These are phyloP conservation scores for Hoplodrina blanda DNA, from an alignment of 2,888 invertebrate genomes.

Conservation along the genomic window DNA sequence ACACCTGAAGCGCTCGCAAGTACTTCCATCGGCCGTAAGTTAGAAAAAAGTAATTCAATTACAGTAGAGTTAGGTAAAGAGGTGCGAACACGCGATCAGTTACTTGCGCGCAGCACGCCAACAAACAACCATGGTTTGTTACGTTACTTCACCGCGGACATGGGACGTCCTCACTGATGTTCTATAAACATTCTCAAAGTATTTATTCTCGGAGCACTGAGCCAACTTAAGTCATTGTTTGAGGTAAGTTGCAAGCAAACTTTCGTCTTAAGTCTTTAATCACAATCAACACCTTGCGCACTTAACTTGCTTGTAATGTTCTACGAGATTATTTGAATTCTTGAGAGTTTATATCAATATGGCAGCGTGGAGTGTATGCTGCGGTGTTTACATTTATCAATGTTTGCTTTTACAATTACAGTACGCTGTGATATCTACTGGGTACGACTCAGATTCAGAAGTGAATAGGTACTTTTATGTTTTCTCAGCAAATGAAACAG, in stretches of 20 bases:
- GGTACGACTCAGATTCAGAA: slow-evolving; percentile 15
- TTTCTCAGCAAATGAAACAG: slow-evolving; percentile 59
- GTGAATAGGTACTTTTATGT: slow-evolving; percentile 28
- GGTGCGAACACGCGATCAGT: slow-evolving; percentile 75
- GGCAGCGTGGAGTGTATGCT: slow-evolving; percentile 10
- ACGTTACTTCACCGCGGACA: slow-evolving; percentile 9
- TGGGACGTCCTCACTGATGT: slow-evolving; percentile 14
- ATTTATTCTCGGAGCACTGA: slow-evolving; percentile 26
- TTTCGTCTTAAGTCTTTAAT: slow-evolving; percentile 51
- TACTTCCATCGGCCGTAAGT: slow-evolving; percentile 39
- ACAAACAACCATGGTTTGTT: slow-evolving; percentile 53
- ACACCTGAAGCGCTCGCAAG: slow-evolving; percentile 29
- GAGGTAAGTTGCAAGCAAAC: slow-evolving; percentile 35
- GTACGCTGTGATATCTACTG: slow-evolving; percentile 23
- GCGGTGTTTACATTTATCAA: slow-evolving; percentile 17
- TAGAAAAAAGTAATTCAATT: slow-evolving; percentile 71
- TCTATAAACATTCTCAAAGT: slow-evolving; percentile 18
- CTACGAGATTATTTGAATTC: slow-evolving; percentile 36
- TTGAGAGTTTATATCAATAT: slow-evolving; percentile 51
- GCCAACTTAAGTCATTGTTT: slow-evolving; percentile 31
- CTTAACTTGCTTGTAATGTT: slow-evolving; percentile 36
- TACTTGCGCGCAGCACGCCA: slow-evolving; percentile 62
- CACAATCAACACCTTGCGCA: slow-evolving; percentile 47
- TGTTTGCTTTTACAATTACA: slow-evolving; percentile 52
- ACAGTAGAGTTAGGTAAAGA: slow-evolving; percentile 63